Conservation (phyloP, 2,113 vertebrate species). For the Salvator merianae region DNA sequence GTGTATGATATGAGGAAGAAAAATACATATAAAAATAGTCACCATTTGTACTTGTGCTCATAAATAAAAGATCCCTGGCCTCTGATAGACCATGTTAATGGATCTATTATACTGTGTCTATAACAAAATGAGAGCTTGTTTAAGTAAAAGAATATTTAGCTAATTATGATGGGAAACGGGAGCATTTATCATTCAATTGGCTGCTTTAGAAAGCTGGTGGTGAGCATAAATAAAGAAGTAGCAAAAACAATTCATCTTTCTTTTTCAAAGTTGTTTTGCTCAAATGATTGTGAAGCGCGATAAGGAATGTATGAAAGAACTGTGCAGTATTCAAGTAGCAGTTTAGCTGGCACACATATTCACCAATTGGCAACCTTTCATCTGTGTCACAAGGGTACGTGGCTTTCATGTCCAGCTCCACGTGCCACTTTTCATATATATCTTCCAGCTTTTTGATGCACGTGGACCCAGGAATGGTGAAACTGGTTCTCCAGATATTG, state of each 20-base stretch:
- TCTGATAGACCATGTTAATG: conserved; percentile 60
- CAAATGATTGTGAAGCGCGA: conserved; percentile 46
- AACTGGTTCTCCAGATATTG: neutral
- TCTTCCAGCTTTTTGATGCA: neutral
- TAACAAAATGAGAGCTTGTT: conserved; percentile 66
- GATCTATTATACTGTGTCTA: conserved; percentile 62
- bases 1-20: conserved; percentile 48
- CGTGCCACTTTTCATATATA: neutral
- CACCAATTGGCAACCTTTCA: neutral
- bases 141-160: conserved; percentile 71
- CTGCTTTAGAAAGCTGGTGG: conserved; percentile 68
- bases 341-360: neutral
- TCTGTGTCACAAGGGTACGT: neutral
- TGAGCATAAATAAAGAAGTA: conserved; percentile 62
- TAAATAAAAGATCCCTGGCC: conserved; percentile 52
- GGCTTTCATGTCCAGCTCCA: neutral
- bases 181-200: conserved; percentile 65
- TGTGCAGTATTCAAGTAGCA: neutral
- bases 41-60: conserved; percentile 53
- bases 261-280: conserved; percentile 48
- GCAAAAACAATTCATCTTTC: conserved; percentile 53
- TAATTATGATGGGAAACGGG: conserved; percentile 65
- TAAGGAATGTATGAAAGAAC: conserved; percentile 24
- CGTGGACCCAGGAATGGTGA: neutral
- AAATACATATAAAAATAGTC: conserved; percentile 53